Evolutionary conservation across 2,113 vertebrate genomes (phyloP).

Genomic region (Zosterops lateralis): DNA sequence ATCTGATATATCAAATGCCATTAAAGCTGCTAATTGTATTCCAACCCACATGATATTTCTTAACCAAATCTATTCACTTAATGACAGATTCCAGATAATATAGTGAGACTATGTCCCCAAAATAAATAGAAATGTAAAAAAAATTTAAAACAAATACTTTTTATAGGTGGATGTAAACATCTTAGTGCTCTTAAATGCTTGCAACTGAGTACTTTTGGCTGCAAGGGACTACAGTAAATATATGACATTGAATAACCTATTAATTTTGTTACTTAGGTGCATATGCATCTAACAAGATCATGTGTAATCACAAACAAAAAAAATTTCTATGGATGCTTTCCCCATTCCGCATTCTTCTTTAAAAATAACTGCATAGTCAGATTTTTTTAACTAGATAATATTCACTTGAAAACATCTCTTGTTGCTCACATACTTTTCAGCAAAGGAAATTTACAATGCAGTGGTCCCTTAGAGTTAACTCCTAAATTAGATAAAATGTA

Average conservation of each 20-base stretch:
- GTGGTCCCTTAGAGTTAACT: neutral
- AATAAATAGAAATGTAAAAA: neutral
- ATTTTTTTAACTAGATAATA: neutral
- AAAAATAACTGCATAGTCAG: neutral
- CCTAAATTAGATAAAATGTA: neutral
- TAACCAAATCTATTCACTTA: neutral
- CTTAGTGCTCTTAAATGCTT: neutral
- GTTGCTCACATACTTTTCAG: neutral
- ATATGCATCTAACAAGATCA: neutral
- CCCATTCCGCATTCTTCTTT: neutral
- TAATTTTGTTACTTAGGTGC: neutral
- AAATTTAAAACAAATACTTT: neutral
- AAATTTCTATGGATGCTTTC: neutral
- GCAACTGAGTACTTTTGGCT: neutral
- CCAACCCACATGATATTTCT: conserved; percentile 1
- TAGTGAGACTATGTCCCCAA: neutral
- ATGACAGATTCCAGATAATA: neutral
- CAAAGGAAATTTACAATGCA: neutral
- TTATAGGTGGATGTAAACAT: neutral
- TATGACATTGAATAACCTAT: neutral
- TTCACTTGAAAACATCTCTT: neutral
- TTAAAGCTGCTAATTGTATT: conserved; percentile 22
- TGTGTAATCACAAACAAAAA: neutral
- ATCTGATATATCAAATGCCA: neutral
- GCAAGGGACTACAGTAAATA: neutral